phyloP scores from a whole-genome alignment of 2,797 vertebrate species.

The Characodon lateralis region DNA sequence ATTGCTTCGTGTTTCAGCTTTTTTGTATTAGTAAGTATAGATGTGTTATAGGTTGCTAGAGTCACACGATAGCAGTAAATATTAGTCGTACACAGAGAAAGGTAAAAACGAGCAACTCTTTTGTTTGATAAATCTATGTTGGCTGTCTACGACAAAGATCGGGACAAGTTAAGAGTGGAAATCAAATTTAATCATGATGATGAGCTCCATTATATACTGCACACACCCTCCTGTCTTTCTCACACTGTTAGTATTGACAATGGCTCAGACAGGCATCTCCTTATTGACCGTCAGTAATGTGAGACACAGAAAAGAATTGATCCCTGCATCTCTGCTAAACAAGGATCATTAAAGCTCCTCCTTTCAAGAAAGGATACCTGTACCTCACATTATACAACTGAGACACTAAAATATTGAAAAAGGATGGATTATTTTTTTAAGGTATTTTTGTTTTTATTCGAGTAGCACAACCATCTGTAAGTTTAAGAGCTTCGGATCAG shows the following conservation, averaged over 20 bases:
- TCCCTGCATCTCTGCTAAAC: slow-evolving; percentile 59
- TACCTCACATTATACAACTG: slow-evolving; percentile 26
- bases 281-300: slow-evolving; percentile 70
- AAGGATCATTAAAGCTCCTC: slow-evolving; percentile 65
- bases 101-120: not conserved
- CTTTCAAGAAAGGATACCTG: slow-evolving; percentile 44
- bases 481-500: slow-evolving; percentile 12
- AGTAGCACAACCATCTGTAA: not conserved
- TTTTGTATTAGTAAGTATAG: not conserved
- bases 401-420: slow-evolving; percentile 1
- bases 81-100: not conserved
- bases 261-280: slow-evolving; percentile 57
- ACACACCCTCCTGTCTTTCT: slow-evolving; percentile 14
- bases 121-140: not conserved
- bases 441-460: not conserved
- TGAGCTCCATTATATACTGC: slow-evolving; percentile 6
- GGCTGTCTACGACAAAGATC: not conserved
- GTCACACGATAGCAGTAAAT: not conserved
- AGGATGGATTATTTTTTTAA: not conserved
- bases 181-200: slow-evolving; percentile 7
- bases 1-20: not conserved
- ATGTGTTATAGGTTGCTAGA: too few species aligned
- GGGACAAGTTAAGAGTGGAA: slow-evolving; percentile 2
- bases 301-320: slow-evolving; percentile 69
- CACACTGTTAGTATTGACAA: slow-evolving; percentile 57